These are phyloP conservation scores for Caenorhabditis wallacei DNA, from an alignment of 2,888 invertebrate species.

Conservation along the genomic window DNA sequence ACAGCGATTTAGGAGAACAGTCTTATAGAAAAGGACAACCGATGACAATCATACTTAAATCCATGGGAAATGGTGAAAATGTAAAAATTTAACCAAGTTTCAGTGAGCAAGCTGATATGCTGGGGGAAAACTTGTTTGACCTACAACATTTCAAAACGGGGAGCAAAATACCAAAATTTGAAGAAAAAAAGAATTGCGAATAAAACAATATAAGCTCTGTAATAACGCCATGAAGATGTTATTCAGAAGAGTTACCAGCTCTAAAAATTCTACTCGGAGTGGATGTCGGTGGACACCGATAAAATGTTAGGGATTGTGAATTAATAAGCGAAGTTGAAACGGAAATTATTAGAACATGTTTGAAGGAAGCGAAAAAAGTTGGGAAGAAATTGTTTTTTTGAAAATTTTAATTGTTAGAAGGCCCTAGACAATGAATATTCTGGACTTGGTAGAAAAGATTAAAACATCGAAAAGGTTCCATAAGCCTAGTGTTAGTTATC, in stretches of 20 bases:
- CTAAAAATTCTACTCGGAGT: constrained; percentile 53
- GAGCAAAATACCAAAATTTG: neutral
- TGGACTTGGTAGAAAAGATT: neutral
- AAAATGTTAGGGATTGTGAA: constrained; percentile 35
- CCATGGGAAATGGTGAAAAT: neutral
- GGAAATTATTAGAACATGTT: constrained; percentile 42
- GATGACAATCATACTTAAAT: neutral
- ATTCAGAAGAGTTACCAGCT: constrained; percentile 44
- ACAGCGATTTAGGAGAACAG: constrained; percentile 6
- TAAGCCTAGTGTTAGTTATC: constrained; percentile 2
- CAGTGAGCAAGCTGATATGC: constrained; percentile 54
- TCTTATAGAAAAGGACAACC: neutral
- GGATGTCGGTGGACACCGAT: neutral
- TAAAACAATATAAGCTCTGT: constrained; percentile 30
- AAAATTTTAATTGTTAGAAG: neutral
- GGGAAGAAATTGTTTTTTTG: neutral
- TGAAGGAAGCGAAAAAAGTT: constrained; percentile 24
- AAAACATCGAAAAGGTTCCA: neutral
- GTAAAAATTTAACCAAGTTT: constrained; percentile 7
- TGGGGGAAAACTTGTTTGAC: constrained; percentile 26
- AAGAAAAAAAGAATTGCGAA: constrained; percentile 4
- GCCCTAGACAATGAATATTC: neutral
- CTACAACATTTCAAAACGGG: constrained; percentile 32
- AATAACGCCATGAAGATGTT: constrained; percentile 6
- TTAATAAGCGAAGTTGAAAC: constrained; percentile 13